Base-by-base conservation (phyloP, 2,797 vertebrate genomes). In the Manis crassicaudata region DNA sequence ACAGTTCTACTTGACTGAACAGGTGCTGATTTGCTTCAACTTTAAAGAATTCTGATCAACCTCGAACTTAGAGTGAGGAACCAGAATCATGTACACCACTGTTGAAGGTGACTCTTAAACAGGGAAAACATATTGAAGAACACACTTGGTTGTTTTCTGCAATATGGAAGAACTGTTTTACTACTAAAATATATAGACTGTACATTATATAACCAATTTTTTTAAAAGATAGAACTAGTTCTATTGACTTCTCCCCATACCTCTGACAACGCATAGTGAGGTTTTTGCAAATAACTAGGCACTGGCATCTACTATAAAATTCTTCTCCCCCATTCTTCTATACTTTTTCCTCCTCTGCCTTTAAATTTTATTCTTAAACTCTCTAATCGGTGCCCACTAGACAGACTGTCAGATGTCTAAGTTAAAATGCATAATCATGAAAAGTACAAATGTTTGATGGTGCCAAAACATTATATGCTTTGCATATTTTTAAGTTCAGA, bases 341-440 rank as follows among this genome's bases (percentile, higher is more conserved):
- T 65, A 75, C 0, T n/a, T 92, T 89, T 63, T 27, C 35, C 23
- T 62, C 32, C 77, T 68, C 37, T 67, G 16, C 17, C 11, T 86
- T 94, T 83, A 77, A 82, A 79, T 77, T 87, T 73, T 23, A 67
- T 29, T 92, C 37, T 95, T 73, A 67, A 92, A 85, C 73, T 92
- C 6, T 90, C 62, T n/a, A 75, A n/a, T 25, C 86, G 35, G 40
- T 83, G 10, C 12, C 75, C 68, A 85, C 12, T 20, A 73, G 6
- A 70, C 35, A 81, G 16, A 37, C 11, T 54, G 18, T 70, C 29
- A 86, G 29, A 56, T 46, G 5, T 43, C 46, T 46, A 95, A 46
- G 21, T 73, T 75, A 60, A 80, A 32, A 73, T 46, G 2, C 5
- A 88, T 58, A 68, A 56, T 46, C 21, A 54, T 63, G 13, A 87